phyloP scores from a whole-genome alignment of 2,113 vertebrate genomes.

The Lycaon pictus region DNA sequence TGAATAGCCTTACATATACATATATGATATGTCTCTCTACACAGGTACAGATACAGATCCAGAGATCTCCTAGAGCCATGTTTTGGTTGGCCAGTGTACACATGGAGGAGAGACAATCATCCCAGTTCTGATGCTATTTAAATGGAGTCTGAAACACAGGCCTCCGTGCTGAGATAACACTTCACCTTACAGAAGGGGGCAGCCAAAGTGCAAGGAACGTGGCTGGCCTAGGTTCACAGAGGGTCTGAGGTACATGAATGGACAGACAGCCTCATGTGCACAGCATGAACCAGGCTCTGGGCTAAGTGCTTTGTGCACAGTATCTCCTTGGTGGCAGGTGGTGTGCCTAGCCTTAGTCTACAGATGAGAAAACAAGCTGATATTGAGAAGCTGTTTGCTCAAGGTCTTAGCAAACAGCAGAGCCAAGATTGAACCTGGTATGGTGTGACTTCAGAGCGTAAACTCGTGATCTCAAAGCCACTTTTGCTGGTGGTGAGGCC shows the following conservation, averaged over 20 bases:
- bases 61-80: not conserved
- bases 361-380: no score
- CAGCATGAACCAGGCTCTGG: not conserved
- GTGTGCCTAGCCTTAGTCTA: fast-evolving
- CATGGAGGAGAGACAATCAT: not conserved
- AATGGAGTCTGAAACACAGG: not conserved
- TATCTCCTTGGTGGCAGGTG: not conserved
- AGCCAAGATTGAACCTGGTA: fast-evolving
- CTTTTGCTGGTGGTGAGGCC: not conserved
- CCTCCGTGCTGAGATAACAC: not conserved
- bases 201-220: not conserved
- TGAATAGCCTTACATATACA: not conserved
- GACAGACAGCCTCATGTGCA: fast-evolving
- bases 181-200: not conserved
- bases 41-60: not conserved
- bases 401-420: not conserved
- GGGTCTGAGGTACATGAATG: not conserved
- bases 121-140: not conserved
- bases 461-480: not conserved
- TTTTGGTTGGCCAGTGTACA: not conserved
- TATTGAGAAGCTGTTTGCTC: not conserved
- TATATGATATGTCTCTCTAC: not conserved
- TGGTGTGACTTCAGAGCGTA: not conserved
- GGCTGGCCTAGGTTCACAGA: not conserved
- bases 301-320: not conserved